These are phyloP conservation scores for Operophtera brumata DNA, from an alignment of 2,888 invertebrate species.

Conservation along the genomic window DNA sequence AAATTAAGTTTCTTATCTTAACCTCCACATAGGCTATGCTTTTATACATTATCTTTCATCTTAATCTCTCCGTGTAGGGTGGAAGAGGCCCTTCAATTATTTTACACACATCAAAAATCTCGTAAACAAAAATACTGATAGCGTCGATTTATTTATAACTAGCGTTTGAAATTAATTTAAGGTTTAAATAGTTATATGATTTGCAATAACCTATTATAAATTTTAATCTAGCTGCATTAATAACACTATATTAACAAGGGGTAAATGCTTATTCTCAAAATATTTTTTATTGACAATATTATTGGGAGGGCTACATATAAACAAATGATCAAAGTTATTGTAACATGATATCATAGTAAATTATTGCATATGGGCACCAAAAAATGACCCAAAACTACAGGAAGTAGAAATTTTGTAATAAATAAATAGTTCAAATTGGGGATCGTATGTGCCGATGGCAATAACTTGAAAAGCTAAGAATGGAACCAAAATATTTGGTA, in stretches of 20 bases:
- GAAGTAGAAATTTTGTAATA: background rate
- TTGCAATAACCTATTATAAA: slow-evolving; percentile 40
- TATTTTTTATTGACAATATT: slow-evolving; percentile 33
- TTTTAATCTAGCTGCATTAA: slow-evolving; percentile 45
- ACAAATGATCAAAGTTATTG: slow-evolving; percentile 17
- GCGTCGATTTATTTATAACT: background rate
- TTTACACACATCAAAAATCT: too few species aligned
- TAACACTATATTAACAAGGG: slow-evolving; percentile 58
- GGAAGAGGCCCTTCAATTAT: too few species aligned
- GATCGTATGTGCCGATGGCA: too few species aligned
- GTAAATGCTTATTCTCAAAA: slow-evolving; percentile 74
- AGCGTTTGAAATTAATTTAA: slow-evolving; percentile 10
- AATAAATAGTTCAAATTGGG: too few species aligned
- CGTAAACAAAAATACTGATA: background rate
- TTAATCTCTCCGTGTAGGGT: too few species aligned
- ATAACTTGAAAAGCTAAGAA: too few species aligned
- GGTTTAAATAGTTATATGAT: slow-evolving; percentile 19
- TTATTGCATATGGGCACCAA: slow-evolving; percentile 22
- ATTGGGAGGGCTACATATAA: slow-evolving; percentile 23
- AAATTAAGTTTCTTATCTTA: too few species aligned
- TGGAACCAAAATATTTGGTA: too few species aligned
- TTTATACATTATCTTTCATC: too few species aligned
- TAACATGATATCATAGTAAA: slow-evolving; percentile 17
- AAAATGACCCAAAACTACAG: background rate
- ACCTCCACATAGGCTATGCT: too few species aligned